Evolutionary conservation across 2,113 vertebrate genomes (phyloP).

Genomic region (Oenanthe oenanthe): DNA sequence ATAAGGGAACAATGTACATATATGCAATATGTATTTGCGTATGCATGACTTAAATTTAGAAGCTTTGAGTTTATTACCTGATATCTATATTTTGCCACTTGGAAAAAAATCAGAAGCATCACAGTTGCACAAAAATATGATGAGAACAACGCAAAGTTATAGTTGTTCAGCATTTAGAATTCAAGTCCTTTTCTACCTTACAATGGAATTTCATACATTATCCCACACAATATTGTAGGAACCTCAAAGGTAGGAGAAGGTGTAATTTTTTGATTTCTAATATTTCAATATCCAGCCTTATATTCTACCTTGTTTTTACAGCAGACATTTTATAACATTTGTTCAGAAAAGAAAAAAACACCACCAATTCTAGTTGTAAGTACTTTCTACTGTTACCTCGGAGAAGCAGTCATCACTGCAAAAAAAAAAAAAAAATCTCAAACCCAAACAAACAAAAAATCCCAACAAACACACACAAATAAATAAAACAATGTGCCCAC

Average conservation of each 20-base stretch:
- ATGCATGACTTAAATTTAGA: neutral
- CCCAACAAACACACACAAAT: neutral
- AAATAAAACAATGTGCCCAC: accelerated
- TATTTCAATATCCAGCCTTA: neutral
- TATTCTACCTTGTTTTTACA: neutral
- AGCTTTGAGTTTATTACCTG: neutral
- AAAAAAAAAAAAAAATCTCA: neutral
- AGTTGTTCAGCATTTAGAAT: neutral
- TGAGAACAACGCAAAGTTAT: neutral
- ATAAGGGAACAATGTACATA: neutral
- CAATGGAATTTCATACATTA: neutral
- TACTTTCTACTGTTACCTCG: neutral
- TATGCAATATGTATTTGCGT: neutral
- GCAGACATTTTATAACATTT: neutral
- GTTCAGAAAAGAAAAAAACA: neutral
- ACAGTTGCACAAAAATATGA: neutral
- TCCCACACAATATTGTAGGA: neutral
- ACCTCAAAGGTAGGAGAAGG: neutral
- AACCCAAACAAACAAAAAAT: neutral
- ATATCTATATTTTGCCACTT: neutral
- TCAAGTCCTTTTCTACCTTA: neutral
- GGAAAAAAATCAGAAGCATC: neutral
- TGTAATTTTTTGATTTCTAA: neutral
- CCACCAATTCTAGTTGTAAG: neutral
- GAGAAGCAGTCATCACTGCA: neutral